Conservation (phyloP, 2,797 vertebrate genomes). For the Capromys pilorides region DNA sequence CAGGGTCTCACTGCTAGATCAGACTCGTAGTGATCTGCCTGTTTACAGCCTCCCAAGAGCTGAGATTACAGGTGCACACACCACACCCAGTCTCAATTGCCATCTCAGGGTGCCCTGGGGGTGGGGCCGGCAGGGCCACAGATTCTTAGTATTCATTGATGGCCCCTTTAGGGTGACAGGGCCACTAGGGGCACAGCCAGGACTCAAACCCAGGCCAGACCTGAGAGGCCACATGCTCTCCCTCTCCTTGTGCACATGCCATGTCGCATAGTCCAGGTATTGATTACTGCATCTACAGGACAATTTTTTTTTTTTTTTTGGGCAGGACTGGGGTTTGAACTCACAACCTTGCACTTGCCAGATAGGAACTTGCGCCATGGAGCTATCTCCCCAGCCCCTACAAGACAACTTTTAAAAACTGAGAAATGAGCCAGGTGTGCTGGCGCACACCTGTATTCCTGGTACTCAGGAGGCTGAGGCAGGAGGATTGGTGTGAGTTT, state of each 20-base stretch:
- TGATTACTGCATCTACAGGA: fast-evolving
- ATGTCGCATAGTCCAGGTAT: fast-evolving
- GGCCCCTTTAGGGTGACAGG: fast-evolving
- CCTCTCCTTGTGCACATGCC: background rate
- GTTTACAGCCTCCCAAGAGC: too few species aligned
- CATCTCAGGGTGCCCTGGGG: too few species aligned
- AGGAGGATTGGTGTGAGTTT: background rate
- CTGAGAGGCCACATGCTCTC: fast-evolving
- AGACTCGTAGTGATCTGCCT: too few species aligned
- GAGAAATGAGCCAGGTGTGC: background rate
- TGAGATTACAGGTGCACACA: too few species aligned
- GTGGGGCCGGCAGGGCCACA: too few species aligned
- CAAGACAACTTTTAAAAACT: background rate
- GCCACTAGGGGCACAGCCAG: background rate
- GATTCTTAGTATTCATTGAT: fast-evolving
- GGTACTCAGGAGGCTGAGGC: background rate
- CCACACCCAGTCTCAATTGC: too few species aligned
- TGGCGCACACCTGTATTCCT: background rate
- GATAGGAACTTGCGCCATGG: too few species aligned
- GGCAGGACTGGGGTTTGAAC: too few species aligned
- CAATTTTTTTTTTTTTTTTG: too few species aligned
- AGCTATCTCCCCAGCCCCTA: too few species aligned
- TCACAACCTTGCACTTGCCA: too few species aligned
- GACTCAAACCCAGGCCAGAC: background rate
- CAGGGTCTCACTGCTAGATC: too few species aligned